These are phyloP conservation scores for Dynastes grantii DNA, from an alignment of 2,888 invertebrate genomes.

Conservation along the genomic window DNA sequence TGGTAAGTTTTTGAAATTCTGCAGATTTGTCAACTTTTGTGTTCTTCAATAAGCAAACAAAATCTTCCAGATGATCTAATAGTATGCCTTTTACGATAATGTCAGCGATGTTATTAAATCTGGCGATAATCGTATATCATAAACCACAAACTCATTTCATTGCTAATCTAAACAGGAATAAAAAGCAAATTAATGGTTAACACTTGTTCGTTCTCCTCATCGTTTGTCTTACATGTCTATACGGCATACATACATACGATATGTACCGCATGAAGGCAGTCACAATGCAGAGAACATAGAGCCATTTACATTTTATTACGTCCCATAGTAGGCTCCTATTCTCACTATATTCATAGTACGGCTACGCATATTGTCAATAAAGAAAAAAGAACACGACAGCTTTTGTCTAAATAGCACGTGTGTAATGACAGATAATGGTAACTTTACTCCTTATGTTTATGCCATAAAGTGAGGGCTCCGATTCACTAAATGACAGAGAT, in stretches of 20 bases:
- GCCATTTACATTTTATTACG: slow-evolving; percentile 49
- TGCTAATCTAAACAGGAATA: neutral
- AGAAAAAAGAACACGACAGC: slow-evolving; percentile 43
- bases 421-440: slow-evolving; percentile 46
- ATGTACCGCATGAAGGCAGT: slow-evolving; percentile 14
- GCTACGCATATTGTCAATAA: slow-evolving; percentile 35
- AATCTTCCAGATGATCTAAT: too few relatives aligned
- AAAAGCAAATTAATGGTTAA: slow-evolving; percentile 1
- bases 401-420: slow-evolving; percentile 47
- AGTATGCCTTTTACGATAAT: too few relatives aligned
- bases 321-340: slow-evolving; percentile 31
- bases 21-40: too few relatives aligned
- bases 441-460: slow-evolving; percentile 37
- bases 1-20: too few relatives aligned
- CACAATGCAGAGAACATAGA: slow-evolving; percentile 41
- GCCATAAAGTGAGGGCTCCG: slow-evolving; percentile 25
- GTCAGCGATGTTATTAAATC: too few relatives aligned
- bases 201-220: slow-evolving; percentile 2
- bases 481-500: slow-evolving; percentile 33
- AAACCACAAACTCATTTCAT: too few relatives aligned
- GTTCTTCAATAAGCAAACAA: too few relatives aligned
- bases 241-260: neutral
- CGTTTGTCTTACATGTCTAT: slow-evolving; percentile 3
- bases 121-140: too few relatives aligned
- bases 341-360: slow-evolving; percentile 42